Evolutionary conservation across 2,888 invertebrate genomes (phyloP).

Genomic region (Leptogaster cylindrica): DNA sequence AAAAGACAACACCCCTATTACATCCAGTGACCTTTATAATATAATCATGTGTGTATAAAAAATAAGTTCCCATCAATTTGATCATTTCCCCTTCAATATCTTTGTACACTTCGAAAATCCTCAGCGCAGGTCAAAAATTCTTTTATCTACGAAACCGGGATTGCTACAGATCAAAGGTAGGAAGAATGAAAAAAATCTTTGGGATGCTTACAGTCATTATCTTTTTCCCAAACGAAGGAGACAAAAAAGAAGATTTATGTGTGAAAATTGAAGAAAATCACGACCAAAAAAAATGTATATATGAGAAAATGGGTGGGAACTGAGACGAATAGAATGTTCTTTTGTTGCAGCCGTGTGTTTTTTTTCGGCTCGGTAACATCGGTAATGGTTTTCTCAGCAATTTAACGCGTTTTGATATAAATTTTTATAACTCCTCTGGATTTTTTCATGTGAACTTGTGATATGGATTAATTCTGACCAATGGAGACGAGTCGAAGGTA

Average conservation of each 20-base stretch:
- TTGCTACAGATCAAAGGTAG: constrained; percentile 8
- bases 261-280: constrained; percentile 17
- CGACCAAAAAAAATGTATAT: background rate
- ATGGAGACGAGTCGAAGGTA: constrained; percentile 7
- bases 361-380: too few relatives aligned
- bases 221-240: constrained; percentile 3
- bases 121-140: constrained; percentile 28
- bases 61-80: constrained; percentile 22
- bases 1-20: constrained; percentile 1
- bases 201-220: constrained; percentile 23
- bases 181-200: constrained; percentile 24
- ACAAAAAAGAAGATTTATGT: constrained; percentile 34
- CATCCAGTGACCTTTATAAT: background rate
- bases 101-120: constrained; percentile 14
- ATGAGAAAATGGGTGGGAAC: background rate
- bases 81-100: constrained; percentile 16
- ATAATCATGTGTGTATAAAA: constrained; percentile 3
- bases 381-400: too few relatives aligned
- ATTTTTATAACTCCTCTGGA: too few relatives aligned
- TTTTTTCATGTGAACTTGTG: too few relatives aligned
- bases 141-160: constrained; percentile 5
- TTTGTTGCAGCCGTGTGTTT: too few relatives aligned
- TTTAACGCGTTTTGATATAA: too few relatives aligned
- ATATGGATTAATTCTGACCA: too few relatives aligned
- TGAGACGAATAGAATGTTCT: background rate